These are phyloP conservation scores for Achatina immaculata DNA, from an alignment of 1,140 invertebrate genomes.

Conservation along the genomic window DNA sequence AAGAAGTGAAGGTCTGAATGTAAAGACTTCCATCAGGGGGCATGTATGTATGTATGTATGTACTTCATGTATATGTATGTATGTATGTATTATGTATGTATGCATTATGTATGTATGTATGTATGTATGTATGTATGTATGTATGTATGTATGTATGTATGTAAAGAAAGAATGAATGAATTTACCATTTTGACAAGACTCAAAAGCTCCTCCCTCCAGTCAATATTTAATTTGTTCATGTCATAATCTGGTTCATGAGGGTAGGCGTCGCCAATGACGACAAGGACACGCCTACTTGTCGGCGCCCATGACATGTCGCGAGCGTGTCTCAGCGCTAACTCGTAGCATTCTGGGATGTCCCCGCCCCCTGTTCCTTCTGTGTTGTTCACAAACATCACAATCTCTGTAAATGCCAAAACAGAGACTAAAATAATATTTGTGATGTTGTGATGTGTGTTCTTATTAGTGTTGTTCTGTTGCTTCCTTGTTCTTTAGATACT, in stretches of 20 bases:
- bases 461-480: no score
- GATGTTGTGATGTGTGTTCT: no score
- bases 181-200: conserved; percentile 27
- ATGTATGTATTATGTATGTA: no score
- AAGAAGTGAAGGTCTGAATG: no score
- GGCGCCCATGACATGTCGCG: conserved; percentile 52
- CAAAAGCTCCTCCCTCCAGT: conserved; percentile 60
- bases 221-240: conserved; percentile 54
- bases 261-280: conserved; percentile 65
- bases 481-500: no score
- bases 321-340: conserved; percentile 52
- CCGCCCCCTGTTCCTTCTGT: conserved; percentile 57
- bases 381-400: conserved; percentile 57
- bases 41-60: no score
- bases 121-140: no score
- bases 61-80: no score
- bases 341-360: conserved; percentile 62
- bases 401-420: conserved; percentile 47
- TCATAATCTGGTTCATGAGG: conserved; percentile 60
- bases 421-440: conserved; percentile 57
- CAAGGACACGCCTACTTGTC: conserved; percentile 54
- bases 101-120: no score
- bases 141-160: no score
- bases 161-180: not conserved
- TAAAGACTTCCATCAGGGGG: no score